Evolutionary conservation across 2,113 vertebrate species (phyloP), one percentile per base, ranked within the genome.

Genomic region (Pipa parva): DNA sequence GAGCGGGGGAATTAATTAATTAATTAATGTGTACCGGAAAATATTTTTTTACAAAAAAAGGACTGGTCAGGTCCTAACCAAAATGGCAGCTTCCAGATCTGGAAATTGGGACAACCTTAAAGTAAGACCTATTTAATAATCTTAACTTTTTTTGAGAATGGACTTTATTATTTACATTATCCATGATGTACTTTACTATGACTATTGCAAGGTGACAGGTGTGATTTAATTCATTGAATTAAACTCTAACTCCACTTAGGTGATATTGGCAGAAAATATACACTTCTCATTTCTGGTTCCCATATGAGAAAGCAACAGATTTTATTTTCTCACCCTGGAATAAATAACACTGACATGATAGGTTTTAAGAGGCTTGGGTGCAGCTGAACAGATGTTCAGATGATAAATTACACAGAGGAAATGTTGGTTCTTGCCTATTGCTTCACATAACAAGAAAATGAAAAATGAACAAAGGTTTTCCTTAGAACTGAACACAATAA

Each of bases 391-490:
- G 50, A 54, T 56, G 59, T 56, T 71, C 56, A 49, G 58, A 29
- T 59, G 48, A 18, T 48, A 29, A 51, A 59, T 64, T 33, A 58
- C 60, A 36, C 54, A 17, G 65, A 71, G 68, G 56, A 60, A 71
- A 51, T 15, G 50, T 31, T 63, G 13, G n/a, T 42, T 27, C 67
- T 31, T 72, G 29, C 39, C 64, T 56, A 21, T 55, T 52, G 17
- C 52, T 63, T 56, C 69, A 39, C 33, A 55, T 39, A 59, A 63
- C 59, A 58, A 76, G 54, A 78, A 74, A 60, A 60, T 56, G 71
- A 78, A 72, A 76, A 61, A 59, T 7, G 21, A 28, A 42, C 33
- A 67, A 73, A 20, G 26, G 37, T 52, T 72, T n/a, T 79, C 75
- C 71, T 39, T 24, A 17, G 24, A 76, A 63, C 36, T 12, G 21